Evolutionary conservation across 1,140 invertebrate genomes (phyloP), one percentile per base, ranked within the genome.

Genomic region (Aphaenogaster floridana): DNA sequence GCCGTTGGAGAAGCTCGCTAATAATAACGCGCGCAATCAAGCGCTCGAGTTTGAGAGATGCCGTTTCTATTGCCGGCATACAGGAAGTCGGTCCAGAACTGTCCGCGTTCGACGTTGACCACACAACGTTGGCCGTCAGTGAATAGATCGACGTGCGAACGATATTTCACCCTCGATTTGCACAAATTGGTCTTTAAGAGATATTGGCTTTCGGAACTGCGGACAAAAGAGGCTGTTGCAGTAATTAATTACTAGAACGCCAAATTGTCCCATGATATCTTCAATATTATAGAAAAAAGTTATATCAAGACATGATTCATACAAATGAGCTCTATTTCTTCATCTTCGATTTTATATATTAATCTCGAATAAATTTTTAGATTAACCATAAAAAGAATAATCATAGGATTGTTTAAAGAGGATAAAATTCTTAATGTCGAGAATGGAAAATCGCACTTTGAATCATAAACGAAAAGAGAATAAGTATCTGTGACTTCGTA

Each of bases 1-100:
- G 85, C 87, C 88, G 92, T 63, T 74, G 88, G 74, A 90, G 88
- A 76, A 89, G 86, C 86, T 28, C 88, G 90, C 88, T 92, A 93
- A 93, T 93, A 93, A 92, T 93, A 92, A 92, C 92, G 86, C 86
- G 71, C 81, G 90, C 91, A 92, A 93, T 92, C 89, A 89, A 92
- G 78, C 89, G 89, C 68, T 90, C 85, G 77, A 79, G 76, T 86
- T 79, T 64, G 85, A 86, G 85, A 71, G 64, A 69, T 63, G 85
- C 64, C 36, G 76, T 80, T 79, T 79, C 83, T 66, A 86, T 86
- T 86, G 74, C 59, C 57, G 59, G 83, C 59, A 76, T 28, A 66
- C 74, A 79, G 83, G 74, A 86, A 79, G 80, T 88, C 81, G 90
- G 83, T 63, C 69, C 63, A 84, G 61, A 71, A 74, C 66, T 80